phyloP scores from a whole-genome alignment of 2,888 invertebrate genomes.

The Parelbella ahira region DNA sequence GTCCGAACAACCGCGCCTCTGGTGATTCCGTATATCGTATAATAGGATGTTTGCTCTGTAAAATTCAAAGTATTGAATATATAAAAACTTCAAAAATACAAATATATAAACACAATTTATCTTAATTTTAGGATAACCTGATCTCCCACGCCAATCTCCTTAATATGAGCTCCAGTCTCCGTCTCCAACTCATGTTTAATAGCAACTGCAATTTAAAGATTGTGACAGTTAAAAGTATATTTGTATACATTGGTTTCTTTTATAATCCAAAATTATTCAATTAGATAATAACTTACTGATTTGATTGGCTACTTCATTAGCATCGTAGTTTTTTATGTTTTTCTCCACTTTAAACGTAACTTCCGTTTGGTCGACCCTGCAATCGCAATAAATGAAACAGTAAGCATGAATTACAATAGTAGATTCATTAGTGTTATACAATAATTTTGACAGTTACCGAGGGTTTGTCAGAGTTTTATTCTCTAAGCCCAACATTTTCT shows the following conservation, averaged over 20 bases:
- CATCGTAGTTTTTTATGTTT: slow-evolving; percentile 83
- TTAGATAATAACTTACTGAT: slow-evolving; percentile 83
- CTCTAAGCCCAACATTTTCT: slow-evolving; percentile 85
- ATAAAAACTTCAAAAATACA: too few relatives aligned
- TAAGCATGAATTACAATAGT: too few relatives aligned
- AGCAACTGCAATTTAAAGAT: slow-evolving; percentile 51
- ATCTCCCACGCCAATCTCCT: slow-evolving; percentile 89
- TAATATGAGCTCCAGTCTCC: slow-evolving; percentile 84
- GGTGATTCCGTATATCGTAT: slow-evolving; percentile 48
- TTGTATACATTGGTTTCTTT: too few relatives aligned
- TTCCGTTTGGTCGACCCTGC: slow-evolving; percentile 87
- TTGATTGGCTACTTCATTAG: slow-evolving; percentile 83
- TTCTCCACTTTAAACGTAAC: slow-evolving; percentile 88
- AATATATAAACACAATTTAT: too few relatives aligned
- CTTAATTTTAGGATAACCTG: slow-evolving; percentile 81
- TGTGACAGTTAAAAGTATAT: background rate
- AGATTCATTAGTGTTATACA: too few relatives aligned
- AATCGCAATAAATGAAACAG: too few relatives aligned
- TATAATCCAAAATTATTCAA: too few relatives aligned
- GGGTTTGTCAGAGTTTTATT: slow-evolving; percentile 82
- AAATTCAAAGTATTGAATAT: background rate
- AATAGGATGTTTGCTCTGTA: slow-evolving; percentile 63
- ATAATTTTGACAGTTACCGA: slow-evolving; percentile 81
- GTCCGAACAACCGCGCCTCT: slow-evolving; percentile 47
- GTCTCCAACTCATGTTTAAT: slow-evolving; percentile 84